Conservation (phyloP, 2,113 vertebrate species). For the Pangasianodon hypophthalmus region DNA sequence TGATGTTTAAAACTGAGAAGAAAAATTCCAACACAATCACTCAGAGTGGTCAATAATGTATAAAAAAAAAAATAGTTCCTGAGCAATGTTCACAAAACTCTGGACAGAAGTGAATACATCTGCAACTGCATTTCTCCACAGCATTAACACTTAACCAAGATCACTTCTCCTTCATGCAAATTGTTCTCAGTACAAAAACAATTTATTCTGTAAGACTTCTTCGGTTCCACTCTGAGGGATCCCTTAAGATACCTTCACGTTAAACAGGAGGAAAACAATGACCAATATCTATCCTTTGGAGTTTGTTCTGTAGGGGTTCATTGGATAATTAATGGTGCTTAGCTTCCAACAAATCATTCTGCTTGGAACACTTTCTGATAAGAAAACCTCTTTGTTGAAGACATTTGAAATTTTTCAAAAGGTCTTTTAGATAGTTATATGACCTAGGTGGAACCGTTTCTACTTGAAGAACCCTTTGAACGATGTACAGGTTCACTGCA, state of each 20-base stretch:
- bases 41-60: background rate
- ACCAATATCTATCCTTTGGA: background rate
- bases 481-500: background rate
- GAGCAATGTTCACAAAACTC: background rate
- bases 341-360: background rate
- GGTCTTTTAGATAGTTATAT: background rate
- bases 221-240: background rate
- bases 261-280: background rate
- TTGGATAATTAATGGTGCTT: background rate
- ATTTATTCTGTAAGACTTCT: background rate
- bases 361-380: background rate
- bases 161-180: background rate
- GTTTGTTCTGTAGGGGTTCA: background rate
- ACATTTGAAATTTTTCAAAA: background rate
- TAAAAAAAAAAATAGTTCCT: background rate
- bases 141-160: background rate
- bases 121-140: background rate
- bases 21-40: background rate
- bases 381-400: background rate
- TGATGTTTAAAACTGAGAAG: background rate
- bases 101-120: background rate
- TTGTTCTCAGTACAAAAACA: background rate
- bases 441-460: background rate
- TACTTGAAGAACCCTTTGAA: background rate
- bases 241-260: background rate